Conservation (phyloP, 1,140 invertebrate genomes). For the Holcopasites calliopsidis region DNA sequence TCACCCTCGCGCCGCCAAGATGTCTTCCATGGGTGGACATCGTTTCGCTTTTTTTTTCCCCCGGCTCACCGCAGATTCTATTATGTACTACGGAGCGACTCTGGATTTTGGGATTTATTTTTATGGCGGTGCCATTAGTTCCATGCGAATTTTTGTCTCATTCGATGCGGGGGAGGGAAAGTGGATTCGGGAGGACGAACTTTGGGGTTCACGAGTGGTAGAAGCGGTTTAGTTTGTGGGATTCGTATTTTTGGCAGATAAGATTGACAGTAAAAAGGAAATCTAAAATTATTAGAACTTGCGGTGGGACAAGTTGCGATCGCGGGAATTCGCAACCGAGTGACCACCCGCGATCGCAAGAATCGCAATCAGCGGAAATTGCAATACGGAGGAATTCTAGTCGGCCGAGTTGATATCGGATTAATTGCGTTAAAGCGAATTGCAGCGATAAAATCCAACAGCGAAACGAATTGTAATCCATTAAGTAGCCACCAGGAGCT, state of each 20-base stretch:
- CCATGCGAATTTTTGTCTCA: background rate
- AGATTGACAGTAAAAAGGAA: background rate
- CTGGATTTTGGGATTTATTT: background rate
- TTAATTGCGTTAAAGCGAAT: background rate
- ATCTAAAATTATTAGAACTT: background rate
- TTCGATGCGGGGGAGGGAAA: background rate
- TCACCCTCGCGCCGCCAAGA: constrained; percentile 45
- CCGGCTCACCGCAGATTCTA: too few relatives aligned
- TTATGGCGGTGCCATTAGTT: background rate
- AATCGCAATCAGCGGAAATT: background rate
- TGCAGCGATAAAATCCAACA: too few relatives aligned
- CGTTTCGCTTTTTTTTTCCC: constrained; percentile 23
- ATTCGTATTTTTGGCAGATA: too few relatives aligned
- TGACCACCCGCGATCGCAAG: background rate
- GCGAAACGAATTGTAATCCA: background rate
- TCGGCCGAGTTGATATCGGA: background rate
- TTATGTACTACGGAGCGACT: background rate
- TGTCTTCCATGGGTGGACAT: constrained; percentile 8
- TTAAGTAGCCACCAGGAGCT: background rate
- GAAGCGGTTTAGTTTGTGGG: too few relatives aligned
- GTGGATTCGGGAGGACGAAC: background rate
- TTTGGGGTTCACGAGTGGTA: too few relatives aligned
- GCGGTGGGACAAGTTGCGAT: background rate
- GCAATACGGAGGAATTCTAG: constrained; percentile 13
- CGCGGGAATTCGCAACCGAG: background rate